Evolutionary conservation across 2,888 invertebrate species (phyloP), one percentile per base, ranked within the genome.

Genomic region (Caenorhabditis zanzibari): DNA sequence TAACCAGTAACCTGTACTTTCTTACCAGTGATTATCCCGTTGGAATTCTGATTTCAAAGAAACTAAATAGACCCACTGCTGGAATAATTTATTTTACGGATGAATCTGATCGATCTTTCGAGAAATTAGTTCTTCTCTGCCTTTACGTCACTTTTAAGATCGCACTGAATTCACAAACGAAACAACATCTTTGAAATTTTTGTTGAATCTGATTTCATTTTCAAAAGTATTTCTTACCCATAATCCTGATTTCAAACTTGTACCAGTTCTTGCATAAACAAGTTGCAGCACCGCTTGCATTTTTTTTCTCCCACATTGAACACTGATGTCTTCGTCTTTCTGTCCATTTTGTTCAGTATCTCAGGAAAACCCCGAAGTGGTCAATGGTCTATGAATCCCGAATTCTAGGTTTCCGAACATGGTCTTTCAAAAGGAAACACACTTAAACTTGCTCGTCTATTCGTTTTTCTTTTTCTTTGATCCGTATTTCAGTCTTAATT

Each of bases 271-370:
- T 32, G 16, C 12, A 32, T 2, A 28, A 32, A 32, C 2, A 26
- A 38, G 12, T 22, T 38, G 59, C 24, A 47, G 24, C 63, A 28
- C n/a, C 16, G 22, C 19, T 14, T 41, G 7, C 41, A 44, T 47
- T 32, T 66, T 66, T 49, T 64, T 10, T 32, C 44, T 28, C 64
- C 22, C 32, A 14, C 19, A 49, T 35, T 66, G 68, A 68, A 68
- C 68, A 68, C 54, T 68, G 68, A 68, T 68, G 68, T 26, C 68
- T 68, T 68, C 68, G 19, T n/a, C 7, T 54, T 35, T 54, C 52
- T 54, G 5, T 47, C 47, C 68, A 68, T 14, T 66, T 52, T 66
- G 14, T 35, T 22, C 19, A 64, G 28, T 32, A 35, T 32, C 52
- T 52, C 10, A 22, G 47, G 16, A 64, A 44, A 64, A 44, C 2